Conservation (phyloP, 1,140 invertebrate genomes). For the Drosophila melanica region DNA sequence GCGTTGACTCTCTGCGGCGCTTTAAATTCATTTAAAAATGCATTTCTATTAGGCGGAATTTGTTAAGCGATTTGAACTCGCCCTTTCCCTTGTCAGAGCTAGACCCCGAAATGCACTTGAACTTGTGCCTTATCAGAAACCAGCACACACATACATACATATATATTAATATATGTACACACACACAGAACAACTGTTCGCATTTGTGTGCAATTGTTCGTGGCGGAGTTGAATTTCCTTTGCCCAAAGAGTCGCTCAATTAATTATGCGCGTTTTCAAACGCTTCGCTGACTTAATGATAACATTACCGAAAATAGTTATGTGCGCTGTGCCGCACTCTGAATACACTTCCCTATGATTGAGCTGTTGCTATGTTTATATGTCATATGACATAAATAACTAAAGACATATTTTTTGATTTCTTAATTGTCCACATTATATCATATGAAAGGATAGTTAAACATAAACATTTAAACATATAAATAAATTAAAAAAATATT, state of each 20-base stretch:
- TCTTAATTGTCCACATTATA: no score
- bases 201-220: conserved; percentile 47
- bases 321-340: neutral
- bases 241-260: conserved; percentile 38
- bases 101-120: conserved; percentile 51
- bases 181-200: conserved; percentile 42
- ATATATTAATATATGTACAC: neutral
- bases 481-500: no score
- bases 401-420: no score
- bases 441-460: no score
- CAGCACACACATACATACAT: conserved; percentile 4
- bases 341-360: conserved; percentile 10
- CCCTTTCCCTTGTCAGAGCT: neutral
- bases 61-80: conserved; percentile 52
- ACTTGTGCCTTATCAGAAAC: conserved; percentile 41
- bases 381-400: no score
- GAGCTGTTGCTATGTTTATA: neutral
- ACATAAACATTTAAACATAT: no score
- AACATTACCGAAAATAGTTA: conserved; percentile 18
- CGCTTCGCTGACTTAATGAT: conserved; percentile 50
- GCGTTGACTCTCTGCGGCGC: conserved; percentile 32
- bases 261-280: conserved; percentile 59
- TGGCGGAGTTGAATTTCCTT: conserved; percentile 32
- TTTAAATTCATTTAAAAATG: conserved; percentile 57
- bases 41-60: conserved; percentile 52